A percentile compares a stretch with the other conserved stretches of the same genome.
Conservation (phyloP, 2,888 invertebrate genomes). For the Zootermopsis nevadensis region DNA sequence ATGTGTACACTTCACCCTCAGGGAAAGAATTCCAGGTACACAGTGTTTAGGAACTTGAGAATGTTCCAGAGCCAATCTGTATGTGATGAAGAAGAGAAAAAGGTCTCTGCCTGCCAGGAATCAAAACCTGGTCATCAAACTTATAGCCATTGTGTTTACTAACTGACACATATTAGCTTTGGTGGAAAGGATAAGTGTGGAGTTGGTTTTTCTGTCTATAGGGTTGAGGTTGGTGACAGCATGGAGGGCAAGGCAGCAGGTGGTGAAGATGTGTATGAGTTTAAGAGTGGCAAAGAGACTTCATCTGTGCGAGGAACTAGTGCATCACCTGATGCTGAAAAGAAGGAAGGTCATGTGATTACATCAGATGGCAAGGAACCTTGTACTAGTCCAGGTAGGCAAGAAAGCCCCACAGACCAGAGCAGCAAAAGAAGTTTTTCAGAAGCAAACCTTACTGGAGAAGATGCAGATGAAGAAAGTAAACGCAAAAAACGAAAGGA, state of each 20-base stretch:
- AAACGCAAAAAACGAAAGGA: slow-evolving; percentile 84
- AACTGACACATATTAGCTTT: too few species aligned
- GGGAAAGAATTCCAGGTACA: too few species aligned
- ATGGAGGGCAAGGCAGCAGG: slow-evolving; percentile 55
- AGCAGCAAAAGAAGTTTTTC: slow-evolving; percentile 53
- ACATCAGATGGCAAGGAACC: slow-evolving; percentile 56
- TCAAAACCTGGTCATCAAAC: too few species aligned
- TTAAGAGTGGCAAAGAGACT: slow-evolving; percentile 69
- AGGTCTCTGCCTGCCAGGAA: too few species aligned
- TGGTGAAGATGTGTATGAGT: slow-evolving; percentile 69
- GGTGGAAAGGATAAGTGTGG: too few species aligned
- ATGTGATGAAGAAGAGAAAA: too few species aligned
- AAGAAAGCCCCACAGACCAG: slow-evolving; percentile 49
- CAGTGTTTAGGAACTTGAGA: too few species aligned
- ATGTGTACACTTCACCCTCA: too few species aligned
- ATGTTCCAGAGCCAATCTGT: too few species aligned
- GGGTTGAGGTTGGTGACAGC: slow-evolving; percentile 45
- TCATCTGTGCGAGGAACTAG: slow-evolving; percentile 61
- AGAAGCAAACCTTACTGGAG: slow-evolving; percentile 63
- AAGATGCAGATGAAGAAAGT: slow-evolving; percentile 74
- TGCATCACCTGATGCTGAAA: slow-evolving; percentile 60
- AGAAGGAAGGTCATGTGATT: slow-evolving; percentile 58
- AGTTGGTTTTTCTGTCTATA: not conserved
- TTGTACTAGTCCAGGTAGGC: slow-evolving; percentile 3
- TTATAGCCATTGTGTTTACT: too few species aligned